These are phyloP conservation scores for Litocranius walleri DNA, from an alignment of 2,113 vertebrate genomes.

Conservation along the genomic window DNA sequence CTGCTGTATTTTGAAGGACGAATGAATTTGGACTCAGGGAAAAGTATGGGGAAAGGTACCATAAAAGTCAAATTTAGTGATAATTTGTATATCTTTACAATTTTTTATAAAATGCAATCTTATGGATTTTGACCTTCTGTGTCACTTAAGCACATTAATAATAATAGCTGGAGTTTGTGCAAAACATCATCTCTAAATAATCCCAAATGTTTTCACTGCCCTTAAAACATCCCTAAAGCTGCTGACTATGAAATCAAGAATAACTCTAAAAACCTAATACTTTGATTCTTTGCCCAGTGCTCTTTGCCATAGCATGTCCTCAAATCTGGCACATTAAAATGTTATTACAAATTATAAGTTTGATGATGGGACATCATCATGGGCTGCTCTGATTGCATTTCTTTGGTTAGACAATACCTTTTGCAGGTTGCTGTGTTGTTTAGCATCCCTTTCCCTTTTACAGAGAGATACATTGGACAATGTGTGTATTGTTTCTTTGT, in stretches of 20 bases:
- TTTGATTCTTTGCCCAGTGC: background rate
- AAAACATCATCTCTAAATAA: background rate
- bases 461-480: background rate
- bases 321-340: background rate
- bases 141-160: background rate
- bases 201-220: background rate
- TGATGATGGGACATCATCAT: background rate
- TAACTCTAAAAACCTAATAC: background rate
- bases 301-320: background rate
- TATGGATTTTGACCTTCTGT: background rate
- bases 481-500: background rate
- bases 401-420: background rate
- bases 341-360: background rate
- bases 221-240: background rate
- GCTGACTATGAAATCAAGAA: background rate
- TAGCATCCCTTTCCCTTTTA: background rate
- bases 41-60: background rate
- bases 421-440: background rate
- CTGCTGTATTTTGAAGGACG: constrained; percentile 33
- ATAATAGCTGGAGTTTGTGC: background rate
- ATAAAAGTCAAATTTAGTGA: constrained; percentile 14
- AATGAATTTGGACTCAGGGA: constrained; percentile 14
- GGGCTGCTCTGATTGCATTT: background rate
- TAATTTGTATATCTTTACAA: constrained; percentile 37
- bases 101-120: background rate